Conservation (phyloP, 2,888 invertebrate genomes). For the Bedellia somnulentella region DNA sequence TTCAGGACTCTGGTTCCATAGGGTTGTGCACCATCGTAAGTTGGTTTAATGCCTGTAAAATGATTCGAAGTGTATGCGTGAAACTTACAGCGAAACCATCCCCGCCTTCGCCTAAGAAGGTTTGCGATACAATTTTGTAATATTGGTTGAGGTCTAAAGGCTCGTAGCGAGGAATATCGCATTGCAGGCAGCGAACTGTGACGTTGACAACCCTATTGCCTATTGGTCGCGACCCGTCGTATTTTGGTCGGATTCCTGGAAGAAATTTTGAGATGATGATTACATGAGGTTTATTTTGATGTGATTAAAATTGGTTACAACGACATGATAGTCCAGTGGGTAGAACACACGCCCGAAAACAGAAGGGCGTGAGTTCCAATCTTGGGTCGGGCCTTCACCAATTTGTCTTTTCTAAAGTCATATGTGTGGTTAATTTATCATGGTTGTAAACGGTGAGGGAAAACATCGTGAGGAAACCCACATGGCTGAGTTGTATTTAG, state of each 20-base stretch:
- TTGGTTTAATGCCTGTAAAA: slow-evolving; percentile 39
- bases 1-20: slow-evolving; percentile 47
- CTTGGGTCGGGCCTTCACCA: too few species aligned
- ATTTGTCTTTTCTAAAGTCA: too few species aligned
- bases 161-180: slow-evolving; percentile 63
- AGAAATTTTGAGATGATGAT: too few species aligned
- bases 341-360: too few species aligned
- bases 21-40: slow-evolving; percentile 51
- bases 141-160: slow-evolving; percentile 49
- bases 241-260: slow-evolving; percentile 58
- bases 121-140: slow-evolving; percentile 63
- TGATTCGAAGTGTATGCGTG: too few species aligned
- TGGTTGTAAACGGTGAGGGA: too few species aligned
- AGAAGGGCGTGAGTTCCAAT: too few species aligned
- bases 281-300: not conserved
- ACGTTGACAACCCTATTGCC: slow-evolving; percentile 60
- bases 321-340: too few species aligned
- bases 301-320: too few species aligned
- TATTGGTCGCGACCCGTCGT: slow-evolving; percentile 57
- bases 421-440: too few species aligned
- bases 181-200: slow-evolving; percentile 62
- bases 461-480: too few species aligned
- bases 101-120: slow-evolving; percentile 66
- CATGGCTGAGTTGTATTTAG: too few species aligned
- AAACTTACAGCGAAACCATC: slow-evolving; percentile 63